Conservation (phyloP, 2,888 invertebrate genomes). For the Melipona beecheii region DNA sequence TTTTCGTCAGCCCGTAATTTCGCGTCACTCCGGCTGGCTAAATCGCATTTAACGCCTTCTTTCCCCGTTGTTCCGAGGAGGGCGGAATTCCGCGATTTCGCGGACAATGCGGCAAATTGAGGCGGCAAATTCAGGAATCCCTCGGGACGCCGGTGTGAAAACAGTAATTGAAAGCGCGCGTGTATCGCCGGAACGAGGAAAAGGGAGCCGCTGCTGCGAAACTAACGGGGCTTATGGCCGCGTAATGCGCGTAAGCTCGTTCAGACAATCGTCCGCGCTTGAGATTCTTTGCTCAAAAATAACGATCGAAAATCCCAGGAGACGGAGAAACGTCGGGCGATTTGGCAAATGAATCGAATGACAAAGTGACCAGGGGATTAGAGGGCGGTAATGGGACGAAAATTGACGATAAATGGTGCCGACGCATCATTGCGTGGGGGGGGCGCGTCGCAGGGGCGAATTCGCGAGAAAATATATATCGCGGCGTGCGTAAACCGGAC, state of each 20-base stretch:
- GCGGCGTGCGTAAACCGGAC: not conserved
- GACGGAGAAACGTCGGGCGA: not conserved
- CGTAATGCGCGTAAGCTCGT: too few species aligned
- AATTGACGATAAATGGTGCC: not conserved
- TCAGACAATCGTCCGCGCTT: too few species aligned
- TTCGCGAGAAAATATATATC: conserved; percentile 38
- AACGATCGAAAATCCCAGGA: not conserved
- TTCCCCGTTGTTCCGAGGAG: not conserved
- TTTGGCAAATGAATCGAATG: not conserved
- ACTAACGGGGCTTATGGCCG: too few species aligned
- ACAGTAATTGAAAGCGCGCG: not conserved
- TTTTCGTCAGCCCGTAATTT: not conserved
- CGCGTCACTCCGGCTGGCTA: not conserved
- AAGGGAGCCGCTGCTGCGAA: not conserved
- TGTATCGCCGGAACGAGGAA: not conserved
- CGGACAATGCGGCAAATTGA: not conserved
- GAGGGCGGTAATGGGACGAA: not conserved
- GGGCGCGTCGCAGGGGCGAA: not conserved
- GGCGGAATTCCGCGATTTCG: not conserved
- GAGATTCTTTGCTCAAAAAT: not conserved
- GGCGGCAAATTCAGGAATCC: not conserved
- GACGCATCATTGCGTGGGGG: not conserved
- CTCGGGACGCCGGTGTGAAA: too few species aligned
- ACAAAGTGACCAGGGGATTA: not conserved
- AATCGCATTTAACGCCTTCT: not conserved